These are phyloP conservation scores for Lycia hirtaria DNA, from an alignment of 2,888 invertebrate genomes.

Conservation along the genomic window DNA sequence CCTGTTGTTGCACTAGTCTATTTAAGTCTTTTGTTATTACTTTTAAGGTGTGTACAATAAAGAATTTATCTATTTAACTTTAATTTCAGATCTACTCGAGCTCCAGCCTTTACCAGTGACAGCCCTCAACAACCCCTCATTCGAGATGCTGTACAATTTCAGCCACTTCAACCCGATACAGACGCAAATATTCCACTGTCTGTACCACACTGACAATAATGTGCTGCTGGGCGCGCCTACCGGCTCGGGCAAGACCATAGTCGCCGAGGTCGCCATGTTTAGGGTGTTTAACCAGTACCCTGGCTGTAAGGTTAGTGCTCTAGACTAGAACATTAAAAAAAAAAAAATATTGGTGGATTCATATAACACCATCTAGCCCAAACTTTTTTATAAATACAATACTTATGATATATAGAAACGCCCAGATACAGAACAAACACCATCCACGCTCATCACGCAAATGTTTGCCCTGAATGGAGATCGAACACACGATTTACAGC, in stretches of 20 bases:
- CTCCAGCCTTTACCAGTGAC: constrained; percentile 95
- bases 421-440: no score
- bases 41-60: not conserved
- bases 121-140: constrained; percentile 91
- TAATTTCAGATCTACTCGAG: constrained; percentile 91
- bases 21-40: not conserved
- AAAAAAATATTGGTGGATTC: no score
- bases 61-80: not conserved
- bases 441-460: no score
- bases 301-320: constrained; percentile 88
- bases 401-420: no score
- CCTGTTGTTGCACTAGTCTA: no score
- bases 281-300: constrained; percentile 94
- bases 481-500: no score
- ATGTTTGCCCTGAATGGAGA: no score
- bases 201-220: constrained; percentile 97
- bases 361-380: no score
- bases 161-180: constrained; percentile 99
- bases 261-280: constrained; percentile 98
- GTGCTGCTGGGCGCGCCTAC: constrained; percentile 98
- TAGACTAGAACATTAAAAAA: no score
- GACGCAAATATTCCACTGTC: constrained; percentile 98
- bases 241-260: constrained; percentile 99
- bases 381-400: no score
- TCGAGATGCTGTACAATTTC: constrained; percentile 94